Evolutionary conservation across 2,888 invertebrate genomes (phyloP).

Genomic region (Oscheius onirici): DNA sequence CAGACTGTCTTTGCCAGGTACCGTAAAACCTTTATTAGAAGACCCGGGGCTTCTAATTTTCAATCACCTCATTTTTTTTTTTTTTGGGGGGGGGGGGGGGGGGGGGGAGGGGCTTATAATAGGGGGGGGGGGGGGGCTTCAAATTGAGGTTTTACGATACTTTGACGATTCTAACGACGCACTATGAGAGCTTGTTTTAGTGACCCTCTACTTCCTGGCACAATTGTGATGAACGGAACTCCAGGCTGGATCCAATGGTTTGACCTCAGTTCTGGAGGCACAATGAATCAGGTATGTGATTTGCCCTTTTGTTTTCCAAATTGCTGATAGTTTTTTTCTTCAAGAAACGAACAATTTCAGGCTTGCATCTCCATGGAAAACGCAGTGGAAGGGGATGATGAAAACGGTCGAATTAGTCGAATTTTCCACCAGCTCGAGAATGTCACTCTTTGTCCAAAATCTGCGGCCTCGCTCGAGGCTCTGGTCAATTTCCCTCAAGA

Average conservation of each 20-base stretch:
- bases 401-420: conserved; percentile 30
- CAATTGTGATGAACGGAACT: conserved; percentile 55
- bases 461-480: conserved; percentile 37
- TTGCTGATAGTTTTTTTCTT: no score
- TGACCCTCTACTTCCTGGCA: conserved; percentile 45
- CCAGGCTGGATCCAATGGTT: conserved; percentile 64
- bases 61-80: no score
- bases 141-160: no score
- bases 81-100: no score
- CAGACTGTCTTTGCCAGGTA: conserved; percentile 40
- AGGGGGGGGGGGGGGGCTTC: no score
- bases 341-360: conserved; percentile 21
- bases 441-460: conserved; percentile 15
- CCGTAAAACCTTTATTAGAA: no score
- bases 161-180: no score
- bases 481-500: conserved; percentile 38
- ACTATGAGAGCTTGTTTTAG: conserved; percentile 23
- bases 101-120: no score
- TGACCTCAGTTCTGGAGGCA: conserved; percentile 34
- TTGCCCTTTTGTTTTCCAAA: not conserved
- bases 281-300: conserved; percentile 1
- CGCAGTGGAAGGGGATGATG: conserved; percentile 47
- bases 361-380: conserved; percentile 45
- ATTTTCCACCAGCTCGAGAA: conserved; percentile 35
- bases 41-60: no score